A percentile compares a stretch with the other conserved stretches of the same genome.
phyloP scores from a whole-genome alignment of 2,888 invertebrate species.

The Dynastes hyllus region DNA sequence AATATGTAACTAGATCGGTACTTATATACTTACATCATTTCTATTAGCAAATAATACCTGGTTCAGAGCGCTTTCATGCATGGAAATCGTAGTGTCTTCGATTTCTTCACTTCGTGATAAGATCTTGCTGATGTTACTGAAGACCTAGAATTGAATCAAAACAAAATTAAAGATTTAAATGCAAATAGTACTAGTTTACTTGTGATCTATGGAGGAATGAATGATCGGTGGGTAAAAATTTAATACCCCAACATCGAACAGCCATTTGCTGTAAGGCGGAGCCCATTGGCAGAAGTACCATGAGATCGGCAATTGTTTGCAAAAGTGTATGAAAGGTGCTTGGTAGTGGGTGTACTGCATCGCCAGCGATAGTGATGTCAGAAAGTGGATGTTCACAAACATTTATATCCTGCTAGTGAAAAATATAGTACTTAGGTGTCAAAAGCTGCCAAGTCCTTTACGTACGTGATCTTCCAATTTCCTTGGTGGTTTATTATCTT shows the following conservation, averaged over 20 bases:
- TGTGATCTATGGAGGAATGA: slow-evolving; percentile 86
- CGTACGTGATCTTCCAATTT: slow-evolving; percentile 68
- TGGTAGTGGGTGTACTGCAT: slow-evolving; percentile 78
- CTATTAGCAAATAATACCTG: slow-evolving; percentile 61
- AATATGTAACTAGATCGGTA: neutral
- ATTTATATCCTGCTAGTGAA: slow-evolving; percentile 71
- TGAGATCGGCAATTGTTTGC: slow-evolving; percentile 93
- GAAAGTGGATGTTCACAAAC: slow-evolving; percentile 86
- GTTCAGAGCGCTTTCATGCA: slow-evolving; percentile 74
- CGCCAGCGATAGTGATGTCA: slow-evolving; percentile 85
- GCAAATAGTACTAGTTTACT: slow-evolving; percentile 54
- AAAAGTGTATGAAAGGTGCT: slow-evolving; percentile 85
- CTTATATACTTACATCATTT: neutral
- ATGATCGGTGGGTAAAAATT: slow-evolving; percentile 92
- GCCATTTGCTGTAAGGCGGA: slow-evolving; percentile 93
- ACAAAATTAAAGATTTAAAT: slow-evolving; percentile 41
- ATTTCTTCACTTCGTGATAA: slow-evolving; percentile 93
- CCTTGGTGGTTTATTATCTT: slow-evolving; percentile 72
- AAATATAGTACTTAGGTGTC: neutral
- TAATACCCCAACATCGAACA: slow-evolving; percentile 93
- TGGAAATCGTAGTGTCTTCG: slow-evolving; percentile 75
- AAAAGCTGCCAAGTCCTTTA: neutral
- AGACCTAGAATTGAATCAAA: slow-evolving; percentile 74
- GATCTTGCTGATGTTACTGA: slow-evolving; percentile 96
- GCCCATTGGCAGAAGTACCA: slow-evolving; percentile 89